phyloP scores from a whole-genome alignment of 2,113 vertebrate genomes.

The Lasiurus cinereus region DNA sequence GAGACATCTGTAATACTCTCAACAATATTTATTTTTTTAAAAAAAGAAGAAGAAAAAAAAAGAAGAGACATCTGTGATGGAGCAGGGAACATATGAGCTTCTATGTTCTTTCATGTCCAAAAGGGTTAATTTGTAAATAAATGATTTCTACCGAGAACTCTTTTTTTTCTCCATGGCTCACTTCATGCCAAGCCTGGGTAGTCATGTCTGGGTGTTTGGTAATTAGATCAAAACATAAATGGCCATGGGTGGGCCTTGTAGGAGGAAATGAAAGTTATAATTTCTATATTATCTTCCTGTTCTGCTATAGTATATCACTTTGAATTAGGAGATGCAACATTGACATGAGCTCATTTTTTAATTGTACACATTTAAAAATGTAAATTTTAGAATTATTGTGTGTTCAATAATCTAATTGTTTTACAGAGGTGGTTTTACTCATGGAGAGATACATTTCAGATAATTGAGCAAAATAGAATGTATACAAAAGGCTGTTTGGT shows the following conservation, averaged over 20 bases:
- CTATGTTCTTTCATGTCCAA: background rate
- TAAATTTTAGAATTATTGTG: slow-evolving; percentile 12
- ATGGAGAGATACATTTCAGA: slow-evolving; percentile 35
- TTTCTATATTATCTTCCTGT: background rate
- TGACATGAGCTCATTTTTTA: slow-evolving; percentile 36
- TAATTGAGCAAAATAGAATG: background rate
- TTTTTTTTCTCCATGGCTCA: background rate
- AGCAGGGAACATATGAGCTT: background rate
- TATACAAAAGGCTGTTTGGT: background rate
- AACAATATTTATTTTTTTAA: too few species aligned
- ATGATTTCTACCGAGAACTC: slow-evolving; percentile 28
- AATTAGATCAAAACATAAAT: slow-evolving; percentile 54
- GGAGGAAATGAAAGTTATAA: background rate
- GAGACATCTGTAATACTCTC: background rate
- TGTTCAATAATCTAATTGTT: slow-evolving; percentile 57
- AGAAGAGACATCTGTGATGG: background rate
- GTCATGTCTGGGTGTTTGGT: background rate
- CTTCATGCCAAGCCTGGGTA: background rate
- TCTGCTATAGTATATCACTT: background rate
- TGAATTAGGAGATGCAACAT: slow-evolving; percentile 5
- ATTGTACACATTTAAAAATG: background rate
- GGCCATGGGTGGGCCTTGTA: background rate
- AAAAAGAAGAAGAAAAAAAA: too few species aligned
- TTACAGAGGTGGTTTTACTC: background rate
- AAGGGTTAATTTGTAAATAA: slow-evolving; percentile 22